Conservation (phyloP, 2,113 vertebrate species). For the Herpetotheres cachinnans region DNA sequence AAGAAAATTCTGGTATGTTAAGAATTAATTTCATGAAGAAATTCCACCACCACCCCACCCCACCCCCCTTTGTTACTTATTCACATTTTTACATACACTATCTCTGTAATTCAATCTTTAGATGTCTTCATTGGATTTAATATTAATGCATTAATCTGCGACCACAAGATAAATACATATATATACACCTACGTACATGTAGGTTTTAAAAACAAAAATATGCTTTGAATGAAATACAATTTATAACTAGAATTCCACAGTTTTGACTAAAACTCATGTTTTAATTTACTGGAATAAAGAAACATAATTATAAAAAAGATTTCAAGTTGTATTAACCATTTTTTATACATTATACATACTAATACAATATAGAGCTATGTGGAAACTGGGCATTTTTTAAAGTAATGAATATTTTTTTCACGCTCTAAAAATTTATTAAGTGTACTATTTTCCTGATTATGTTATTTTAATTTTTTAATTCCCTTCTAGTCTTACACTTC, state of each 20-base stretch:
- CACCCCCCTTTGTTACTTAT: background rate
- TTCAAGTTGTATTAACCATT: background rate
- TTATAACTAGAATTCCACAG: background rate
- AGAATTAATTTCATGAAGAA: background rate
- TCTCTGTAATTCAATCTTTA: background rate
- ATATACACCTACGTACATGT: background rate
- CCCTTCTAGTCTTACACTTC: background rate
- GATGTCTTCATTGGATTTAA: background rate
- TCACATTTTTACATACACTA: rapidly evolving
- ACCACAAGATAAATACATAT: background rate
- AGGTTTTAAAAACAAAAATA: background rate
- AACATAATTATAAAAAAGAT: background rate
- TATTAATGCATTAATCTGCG: background rate
- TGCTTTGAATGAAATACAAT: background rate
- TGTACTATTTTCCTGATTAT: background rate
- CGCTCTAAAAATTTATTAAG: background rate
- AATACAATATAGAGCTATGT: too few species aligned
- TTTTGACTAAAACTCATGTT: background rate
- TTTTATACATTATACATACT: background rate
- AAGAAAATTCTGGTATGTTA: background rate
- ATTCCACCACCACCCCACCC: rapidly evolving
- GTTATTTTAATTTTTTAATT: background rate
- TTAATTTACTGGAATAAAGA: background rate
- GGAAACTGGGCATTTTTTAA: background rate
- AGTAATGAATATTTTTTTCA: background rate